phyloP scores from a whole-genome alignment of 2,888 invertebrate species.

The Lucinisca nassula region DNA sequence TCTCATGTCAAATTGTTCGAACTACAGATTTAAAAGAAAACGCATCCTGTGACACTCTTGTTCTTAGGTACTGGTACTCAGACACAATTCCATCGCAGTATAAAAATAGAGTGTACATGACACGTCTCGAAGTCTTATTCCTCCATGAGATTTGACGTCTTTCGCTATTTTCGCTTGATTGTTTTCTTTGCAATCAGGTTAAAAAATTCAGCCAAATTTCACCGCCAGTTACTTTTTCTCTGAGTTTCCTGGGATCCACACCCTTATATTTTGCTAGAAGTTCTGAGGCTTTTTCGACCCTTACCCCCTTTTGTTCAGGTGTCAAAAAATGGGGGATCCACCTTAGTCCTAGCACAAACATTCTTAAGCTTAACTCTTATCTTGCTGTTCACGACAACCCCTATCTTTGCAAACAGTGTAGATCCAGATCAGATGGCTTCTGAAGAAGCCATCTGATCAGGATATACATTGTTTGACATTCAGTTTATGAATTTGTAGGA shows the following conservation, averaged over 20 bases:
- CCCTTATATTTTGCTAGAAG: neutral
- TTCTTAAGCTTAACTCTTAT: conserved; percentile 9
- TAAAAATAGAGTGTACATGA: conserved; percentile 17
- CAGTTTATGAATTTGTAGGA: too few relatives aligned
- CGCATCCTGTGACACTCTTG: conserved; percentile 5
- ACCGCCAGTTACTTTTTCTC: conserved; percentile 5
- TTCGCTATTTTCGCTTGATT: neutral
- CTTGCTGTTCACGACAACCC: too few relatives aligned
- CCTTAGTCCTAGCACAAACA: conserved; percentile 15
- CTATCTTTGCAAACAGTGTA: too few relatives aligned
- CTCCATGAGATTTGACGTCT: neutral
- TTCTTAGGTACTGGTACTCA: conserved; percentile 2
- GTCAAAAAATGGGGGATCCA: conserved; percentile 7
- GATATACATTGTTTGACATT: too few relatives aligned
- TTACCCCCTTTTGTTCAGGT: neutral
- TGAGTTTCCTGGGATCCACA: neutral
- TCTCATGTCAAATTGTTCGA: too few relatives aligned
- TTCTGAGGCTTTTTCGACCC: neutral
- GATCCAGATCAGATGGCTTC: too few relatives aligned
- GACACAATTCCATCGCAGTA: conserved; percentile 4
- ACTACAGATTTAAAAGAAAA: too few relatives aligned
- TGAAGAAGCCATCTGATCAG: too few relatives aligned
- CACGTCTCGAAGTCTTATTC: neutral
- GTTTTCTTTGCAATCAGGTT: conserved; percentile 7
- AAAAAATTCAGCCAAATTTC: conserved; percentile 9